Evolutionary conservation across 2,113 vertebrate species (phyloP), one percentile per base, ranked within the genome.

Genomic region (Takifugu bimaculatus): DNA sequence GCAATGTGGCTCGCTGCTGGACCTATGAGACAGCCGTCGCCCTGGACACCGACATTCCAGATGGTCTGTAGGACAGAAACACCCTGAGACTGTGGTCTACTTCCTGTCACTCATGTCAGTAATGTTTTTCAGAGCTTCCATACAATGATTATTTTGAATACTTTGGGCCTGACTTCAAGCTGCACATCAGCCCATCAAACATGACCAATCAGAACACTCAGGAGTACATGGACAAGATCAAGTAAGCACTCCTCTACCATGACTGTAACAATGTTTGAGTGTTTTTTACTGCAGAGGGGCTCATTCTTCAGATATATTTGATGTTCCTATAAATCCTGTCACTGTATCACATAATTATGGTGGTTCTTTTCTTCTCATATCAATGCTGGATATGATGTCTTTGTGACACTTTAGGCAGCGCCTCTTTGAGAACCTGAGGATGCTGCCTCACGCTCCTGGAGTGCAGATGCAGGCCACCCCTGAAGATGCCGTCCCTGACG

Each of bases 201-300:
- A 97, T 96, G 95, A 97, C 94, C 66, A 98, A 97, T 86, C 96
- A 98, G 89, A 98, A 98, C 76, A 97, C 96, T 13, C 94, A 92
- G 0, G 95, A 98, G 47, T 97, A 98, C 78, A 88, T 94, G 54
- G 95, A 97, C 75, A 97, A 98, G 84, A 97, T 98, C 85, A 98
- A 97, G 81, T 85, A 69, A 0, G 82, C 35, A 11, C 35, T 10
- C 5, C 35, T 11, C 11, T 39, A 39, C 7, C 35, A 10, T 3
- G 35, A 9, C 35, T 39, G 9, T 39, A 39, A 11, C 1, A 11
- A 39, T 39, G 35, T 1, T 39, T 7, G 11, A 39, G 11, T 32
- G 35, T 7, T 11, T 39, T 39, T 39, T 10, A 39, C 35, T 39
- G 9, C 35, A 39, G 35, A 39, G 35, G 11, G 2, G 6, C 35